Evolutionary conservation across 2,113 vertebrate genomes (phyloP).

Genomic region (Nycticryphes semicollaris): DNA sequence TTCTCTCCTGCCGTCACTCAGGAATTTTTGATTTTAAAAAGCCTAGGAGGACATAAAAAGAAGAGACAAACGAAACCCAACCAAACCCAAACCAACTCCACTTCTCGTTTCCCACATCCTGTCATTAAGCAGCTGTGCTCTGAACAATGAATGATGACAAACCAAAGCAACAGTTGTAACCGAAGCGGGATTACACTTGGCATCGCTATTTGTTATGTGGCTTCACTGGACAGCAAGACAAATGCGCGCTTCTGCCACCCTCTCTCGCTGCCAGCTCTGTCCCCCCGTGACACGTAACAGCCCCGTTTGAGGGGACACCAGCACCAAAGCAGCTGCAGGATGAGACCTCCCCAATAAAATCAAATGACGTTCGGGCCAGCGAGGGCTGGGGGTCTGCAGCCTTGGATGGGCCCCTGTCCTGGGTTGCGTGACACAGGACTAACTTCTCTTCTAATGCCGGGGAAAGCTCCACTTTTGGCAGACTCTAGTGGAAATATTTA

Average conservation of each 20-base stretch:
- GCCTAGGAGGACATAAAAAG: conserved; percentile 30
- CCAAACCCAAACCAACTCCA: neutral
- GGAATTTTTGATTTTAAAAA: conserved; percentile 46
- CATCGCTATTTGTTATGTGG: conserved; percentile 29
- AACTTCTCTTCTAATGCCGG: too few species aligned
- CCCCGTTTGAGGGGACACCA: neutral
- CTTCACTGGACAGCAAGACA: conserved; percentile 58
- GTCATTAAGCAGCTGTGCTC: conserved; percentile 49
- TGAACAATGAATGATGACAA: conserved; percentile 62
- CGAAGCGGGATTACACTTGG: conserved; percentile 41
- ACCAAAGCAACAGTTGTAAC: conserved; percentile 47
- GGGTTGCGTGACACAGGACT: too few species aligned
- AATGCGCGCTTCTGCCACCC: conserved; percentile 19
- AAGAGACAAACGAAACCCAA: too few species aligned
- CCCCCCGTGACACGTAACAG: neutral
- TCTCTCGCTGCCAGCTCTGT: conserved; percentile 9
- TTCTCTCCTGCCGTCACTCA: neutral
- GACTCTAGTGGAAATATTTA: too few species aligned
- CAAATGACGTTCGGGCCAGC: neutral
- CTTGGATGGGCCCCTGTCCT: neutral
- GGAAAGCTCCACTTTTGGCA: too few species aligned
- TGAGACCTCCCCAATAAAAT: neutral
- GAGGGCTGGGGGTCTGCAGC: neutral
- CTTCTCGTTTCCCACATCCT: conserved; percentile 51
- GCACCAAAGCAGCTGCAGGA: neutral